Conservation (phyloP, 1,140 invertebrate species). For the Aricia agestis region DNA sequence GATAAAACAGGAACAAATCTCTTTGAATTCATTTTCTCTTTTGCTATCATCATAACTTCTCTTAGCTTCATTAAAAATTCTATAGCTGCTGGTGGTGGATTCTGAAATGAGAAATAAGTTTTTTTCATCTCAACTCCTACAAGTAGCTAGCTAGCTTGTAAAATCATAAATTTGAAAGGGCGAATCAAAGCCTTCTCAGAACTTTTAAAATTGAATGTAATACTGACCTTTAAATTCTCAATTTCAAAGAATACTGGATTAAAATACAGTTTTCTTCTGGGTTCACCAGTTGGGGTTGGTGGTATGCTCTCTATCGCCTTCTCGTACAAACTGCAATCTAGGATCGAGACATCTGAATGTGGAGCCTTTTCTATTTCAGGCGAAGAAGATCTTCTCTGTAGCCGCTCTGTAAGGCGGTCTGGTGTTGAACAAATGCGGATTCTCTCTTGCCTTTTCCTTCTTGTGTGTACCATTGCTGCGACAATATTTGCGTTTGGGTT, state of each 20-base stretch:
- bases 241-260: conserved; percentile 92
- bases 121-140: not conserved
- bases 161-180: no score
- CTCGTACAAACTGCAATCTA: conserved; percentile 54
- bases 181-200: no score
- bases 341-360: conserved; percentile 58
- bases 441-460: conserved; percentile 52
- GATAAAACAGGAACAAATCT: conserved; percentile 87
- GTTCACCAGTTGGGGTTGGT: conserved; percentile 50
- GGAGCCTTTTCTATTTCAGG: conserved; percentile 68
- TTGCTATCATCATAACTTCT: conserved; percentile 90
- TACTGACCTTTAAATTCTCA: conserved; percentile 83
- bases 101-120: conserved; percentile 69
- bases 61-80: conserved; percentile 91
- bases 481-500: conserved; percentile 53
- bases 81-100: conserved; percentile 89
- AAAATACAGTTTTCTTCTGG: conserved; percentile 87
- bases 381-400: conserved; percentile 61
- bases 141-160: no score
- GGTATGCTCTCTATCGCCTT: conserved; percentile 37
- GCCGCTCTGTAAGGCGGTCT: conserved; percentile 47
- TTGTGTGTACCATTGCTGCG: conserved; percentile 59
- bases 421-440: conserved; percentile 42
- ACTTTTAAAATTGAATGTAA: no score
- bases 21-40: conserved; percentile 90